Evolutionary conservation across 1,140 invertebrate species (phyloP), one percentile per base, ranked within the genome.

Genomic region (Aphaenogaster rudis): DNA sequence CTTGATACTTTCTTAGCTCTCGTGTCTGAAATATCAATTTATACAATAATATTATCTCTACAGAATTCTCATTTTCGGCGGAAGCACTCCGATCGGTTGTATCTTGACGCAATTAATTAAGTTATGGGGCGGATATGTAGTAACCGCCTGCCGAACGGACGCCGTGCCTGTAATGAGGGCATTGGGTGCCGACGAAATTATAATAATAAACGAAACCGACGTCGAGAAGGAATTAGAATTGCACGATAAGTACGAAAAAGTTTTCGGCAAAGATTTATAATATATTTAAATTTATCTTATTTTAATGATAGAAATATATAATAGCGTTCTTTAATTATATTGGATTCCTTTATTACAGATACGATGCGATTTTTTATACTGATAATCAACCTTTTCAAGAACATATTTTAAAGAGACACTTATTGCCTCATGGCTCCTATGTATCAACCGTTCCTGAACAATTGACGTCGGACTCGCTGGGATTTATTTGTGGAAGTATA

Each of bases 61-160:
- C 84, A 97, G 97, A 91, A 95, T 98, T 80, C 95, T 98, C 15
- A 94, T 98, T 76, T 96, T 96, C 92, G 97, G 96, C 66, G 97
- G 97, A 36, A 96, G 96, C 88, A 97, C 97, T 36, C 96, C 97
- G 21, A 96, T 97, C 36, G 97, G 97, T 42, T 97, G 97, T 91
- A 96, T 98, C 89, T 96, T 97, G 57, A 96, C 97, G 67, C 97
- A 98, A 94, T 93, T 98, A 57, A 94, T 97, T 59, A 97, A 96
- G 88, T 93, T 96, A 13, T 98, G 97, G 97, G 97, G 97, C 45
- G 96, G 96, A 50, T 89, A 96, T 74, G 95, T 97, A 9, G 96
- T 96, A 11, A 95, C 96, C 2, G 96, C 96, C 17, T 97, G 97
- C 87, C 95, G 94, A 91, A 88, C 94, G 48, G 94, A 96, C 64